Conservation (phyloP, 2,113 vertebrate species). For the Clinocottus analis region DNA sequence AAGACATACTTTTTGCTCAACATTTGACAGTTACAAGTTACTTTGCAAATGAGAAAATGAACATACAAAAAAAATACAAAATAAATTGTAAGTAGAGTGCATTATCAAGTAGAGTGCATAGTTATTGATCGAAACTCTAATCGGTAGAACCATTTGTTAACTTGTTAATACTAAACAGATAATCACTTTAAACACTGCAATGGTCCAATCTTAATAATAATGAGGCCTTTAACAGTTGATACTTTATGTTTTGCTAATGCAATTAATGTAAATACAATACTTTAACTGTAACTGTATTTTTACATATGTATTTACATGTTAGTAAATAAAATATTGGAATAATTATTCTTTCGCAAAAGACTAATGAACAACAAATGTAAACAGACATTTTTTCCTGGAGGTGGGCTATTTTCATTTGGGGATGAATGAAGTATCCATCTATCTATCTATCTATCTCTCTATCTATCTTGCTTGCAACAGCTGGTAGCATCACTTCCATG, state of each 20-base stretch:
- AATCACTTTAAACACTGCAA: background rate
- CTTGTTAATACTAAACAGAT: background rate
- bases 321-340: background rate
- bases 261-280: background rate
- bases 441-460: too few relatives aligned
- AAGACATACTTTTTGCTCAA: background rate
- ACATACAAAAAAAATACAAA: background rate
- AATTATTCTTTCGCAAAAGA: background rate
- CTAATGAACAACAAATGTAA: background rate
- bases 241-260: background rate
- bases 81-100: background rate
- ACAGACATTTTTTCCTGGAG: background rate
- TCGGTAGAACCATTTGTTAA: background rate
- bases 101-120: background rate
- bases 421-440: too few relatives aligned
- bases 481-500: background rate
- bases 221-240: background rate
- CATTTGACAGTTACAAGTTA: slow-evolving; percentile 9
- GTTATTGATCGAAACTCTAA: background rate
- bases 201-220: background rate
- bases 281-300: background rate
- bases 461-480: background rate
- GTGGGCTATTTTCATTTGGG: too few relatives aligned
- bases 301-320: background rate
- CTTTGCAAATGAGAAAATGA: background rate